Evolutionary conservation across 1,140 invertebrate genomes (phyloP), one percentile per base, ranked within the genome.

Genomic region (Laodelphax striatellus): DNA sequence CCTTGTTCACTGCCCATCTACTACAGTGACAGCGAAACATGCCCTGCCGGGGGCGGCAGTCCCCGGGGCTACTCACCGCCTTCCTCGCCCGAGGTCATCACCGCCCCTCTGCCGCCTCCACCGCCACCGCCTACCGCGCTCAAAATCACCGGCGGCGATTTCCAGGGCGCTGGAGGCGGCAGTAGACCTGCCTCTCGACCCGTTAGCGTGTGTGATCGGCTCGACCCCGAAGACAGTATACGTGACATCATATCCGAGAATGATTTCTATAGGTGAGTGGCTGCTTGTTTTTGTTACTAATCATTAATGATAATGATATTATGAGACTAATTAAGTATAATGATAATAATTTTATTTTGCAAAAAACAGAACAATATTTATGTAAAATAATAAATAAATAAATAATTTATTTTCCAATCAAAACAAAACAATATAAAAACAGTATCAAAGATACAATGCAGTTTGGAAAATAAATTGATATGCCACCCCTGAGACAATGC

Each of bases 151-250:
- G 67, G 68, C 14, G 69, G 67, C 50, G 70, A 69, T 58, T 58
- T 24, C 19, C 38, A 64, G 62, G 24, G 52, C 57, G 34, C 52
- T n/a, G n/a, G n/a, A n/a, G n/a, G n/a, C 55, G n/a, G 63, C 62
- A 60, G 60, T 43, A 55, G 52, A 11, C 46, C 52, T 6, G 16
- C 46, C 65, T 42, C 59, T 61, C 9, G 68, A 65, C 55, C 65
- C 64, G 42, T 63, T 67, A 55, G 62, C 68, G 24, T 28, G 11
- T 67, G 68, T 56, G 80, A 82, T 67, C 69, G 74, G 52, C 71
- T 82, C 61, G 80, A 82, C 68, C 81, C 81, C 13, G 80, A 82
- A 64, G 80, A 82, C 66, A 82, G 80, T 62, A 82, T 83, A 58
- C 70, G 80, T 34, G 81, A 82, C 65, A 82, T 83, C 63, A 76